Evolutionary conservation across 2,888 invertebrate genomes (phyloP).

Genomic region (Acleris holmiana): DNA sequence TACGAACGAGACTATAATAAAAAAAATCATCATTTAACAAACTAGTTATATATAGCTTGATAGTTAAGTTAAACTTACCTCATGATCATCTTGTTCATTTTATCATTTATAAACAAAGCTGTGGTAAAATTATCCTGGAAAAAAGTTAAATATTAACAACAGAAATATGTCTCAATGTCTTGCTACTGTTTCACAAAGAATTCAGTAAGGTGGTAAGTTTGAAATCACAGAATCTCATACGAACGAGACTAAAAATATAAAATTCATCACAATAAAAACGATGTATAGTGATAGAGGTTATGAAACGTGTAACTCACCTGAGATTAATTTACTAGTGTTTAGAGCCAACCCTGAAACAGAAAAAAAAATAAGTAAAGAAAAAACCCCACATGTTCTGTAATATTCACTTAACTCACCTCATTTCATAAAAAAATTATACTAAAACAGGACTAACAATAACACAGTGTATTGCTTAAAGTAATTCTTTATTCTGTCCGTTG

Average conservation of each 20-base stretch:
- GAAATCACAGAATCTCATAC: conserved; percentile 70
- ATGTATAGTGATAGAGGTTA: not conserved
- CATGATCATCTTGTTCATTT: not conserved
- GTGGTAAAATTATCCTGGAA: not conserved
- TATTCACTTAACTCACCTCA: conserved; percentile 69
- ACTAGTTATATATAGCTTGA: not conserved
- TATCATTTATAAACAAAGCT: not conserved
- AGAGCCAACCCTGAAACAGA: conserved; percentile 65
- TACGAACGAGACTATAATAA: conserved; percentile 64
- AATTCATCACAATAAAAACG: conserved; percentile 56
- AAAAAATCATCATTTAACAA: conserved; percentile 37
- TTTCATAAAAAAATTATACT: conserved; percentile 51
- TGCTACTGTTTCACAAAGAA: not conserved
- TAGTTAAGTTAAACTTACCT: conserved; percentile 1
- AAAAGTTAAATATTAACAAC: not conserved
- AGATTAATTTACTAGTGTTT: not conserved
- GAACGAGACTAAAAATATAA: conserved; percentile 68
- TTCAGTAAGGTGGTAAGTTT: conserved; percentile 57
- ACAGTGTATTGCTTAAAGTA: conserved; percentile 72
- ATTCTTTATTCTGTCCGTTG: conserved; percentile 78
- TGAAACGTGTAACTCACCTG: conserved; percentile 31
- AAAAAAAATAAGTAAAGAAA: conserved; percentile 76
- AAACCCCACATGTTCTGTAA: conserved; percentile 61
- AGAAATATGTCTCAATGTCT: not conserved
- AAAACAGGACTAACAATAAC: conserved; percentile 55